Evolutionary conservation across 2,888 invertebrate species (phyloP).

Genomic region (Synergus umbraculus): DNA sequence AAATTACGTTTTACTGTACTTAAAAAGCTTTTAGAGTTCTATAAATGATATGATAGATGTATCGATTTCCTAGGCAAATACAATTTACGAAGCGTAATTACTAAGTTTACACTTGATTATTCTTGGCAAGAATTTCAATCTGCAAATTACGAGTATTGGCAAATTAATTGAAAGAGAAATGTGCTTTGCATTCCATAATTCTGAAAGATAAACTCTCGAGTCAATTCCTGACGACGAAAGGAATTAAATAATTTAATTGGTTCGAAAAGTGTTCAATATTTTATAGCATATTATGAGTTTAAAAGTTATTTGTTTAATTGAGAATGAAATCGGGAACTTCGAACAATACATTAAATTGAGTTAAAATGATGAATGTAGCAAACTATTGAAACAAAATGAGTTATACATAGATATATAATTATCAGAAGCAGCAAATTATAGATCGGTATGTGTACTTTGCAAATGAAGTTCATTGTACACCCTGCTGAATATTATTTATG

Average conservation of each 20-base stretch:
- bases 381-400: neutral
- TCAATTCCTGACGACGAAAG: slow-evolving; percentile 9
- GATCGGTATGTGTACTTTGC: neutral
- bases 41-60: neutral
- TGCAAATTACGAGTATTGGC: neutral
- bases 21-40: no score
- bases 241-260: slow-evolving; percentile 1
- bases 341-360: neutral
- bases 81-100: neutral
- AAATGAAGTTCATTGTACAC: neutral
- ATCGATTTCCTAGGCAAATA: neutral
- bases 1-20: no score
- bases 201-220: slow-evolving; percentile 6
- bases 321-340: neutral
- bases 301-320: neutral
- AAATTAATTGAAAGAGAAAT: slow-evolving; percentile 7
- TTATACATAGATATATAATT: neutral
- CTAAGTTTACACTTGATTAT: slow-evolving; percentile 15
- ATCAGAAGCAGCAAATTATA: neutral
- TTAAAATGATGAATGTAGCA: neutral
- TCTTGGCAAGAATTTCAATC: slow-evolving; percentile 12
- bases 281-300: neutral
- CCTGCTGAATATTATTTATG: neutral
- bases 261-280: neutral
- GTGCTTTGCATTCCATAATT: neutral